Base-by-base conservation (phyloP, 2,797 vertebrate species). In the Rhodeus uyekii region DNA sequence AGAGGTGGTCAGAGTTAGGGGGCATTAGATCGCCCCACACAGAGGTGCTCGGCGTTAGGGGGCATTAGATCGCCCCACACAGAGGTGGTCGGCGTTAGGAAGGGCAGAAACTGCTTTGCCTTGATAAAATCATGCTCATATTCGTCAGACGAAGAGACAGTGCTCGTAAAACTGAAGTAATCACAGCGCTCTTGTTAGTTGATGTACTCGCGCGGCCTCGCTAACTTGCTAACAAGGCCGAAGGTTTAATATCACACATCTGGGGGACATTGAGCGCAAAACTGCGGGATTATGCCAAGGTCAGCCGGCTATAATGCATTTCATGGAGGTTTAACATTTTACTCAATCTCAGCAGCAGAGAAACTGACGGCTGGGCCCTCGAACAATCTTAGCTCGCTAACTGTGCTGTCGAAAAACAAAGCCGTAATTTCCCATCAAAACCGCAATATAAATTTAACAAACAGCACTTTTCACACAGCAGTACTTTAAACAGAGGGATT, bases 291-390 rank as follows among this genome's bases (percentile, higher is more conserved):
- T 27, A 60, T 8, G 29, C 4, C 1, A 22, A 68, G 4, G 24
- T 46, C 63, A 38, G 9, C 7, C 5, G 8, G 1, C 42, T 55
- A n/a, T 22, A 42, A n/a, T 8, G n/a, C 3, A 61, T 61, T 71
- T 4, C 8, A 53, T 2, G 0, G n/a, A n/a, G 18, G 4, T n/a
- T 80, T 63, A 8, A 50, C 13, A 19, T 8, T 4, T 38, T 39
- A 50, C 53, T 22, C 18, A 9, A 18, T 14, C 14, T 9, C 24
- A 27, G 29, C 74, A 4, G 10, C 0, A 64, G 88, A 86, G 88
- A 86, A 92, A 53, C 72, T 72, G 82, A 88, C 85, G 84, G 83
- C 53, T 87, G 90, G 93, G 93, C 92, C 93, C 86, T 83, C 85
- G 63, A 48, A 76, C 86, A 48, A 16, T 22, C 24, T 60, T 80